phyloP scores from a whole-genome alignment of 2,113 vertebrate species.

The Zosterops pallidus region DNA sequence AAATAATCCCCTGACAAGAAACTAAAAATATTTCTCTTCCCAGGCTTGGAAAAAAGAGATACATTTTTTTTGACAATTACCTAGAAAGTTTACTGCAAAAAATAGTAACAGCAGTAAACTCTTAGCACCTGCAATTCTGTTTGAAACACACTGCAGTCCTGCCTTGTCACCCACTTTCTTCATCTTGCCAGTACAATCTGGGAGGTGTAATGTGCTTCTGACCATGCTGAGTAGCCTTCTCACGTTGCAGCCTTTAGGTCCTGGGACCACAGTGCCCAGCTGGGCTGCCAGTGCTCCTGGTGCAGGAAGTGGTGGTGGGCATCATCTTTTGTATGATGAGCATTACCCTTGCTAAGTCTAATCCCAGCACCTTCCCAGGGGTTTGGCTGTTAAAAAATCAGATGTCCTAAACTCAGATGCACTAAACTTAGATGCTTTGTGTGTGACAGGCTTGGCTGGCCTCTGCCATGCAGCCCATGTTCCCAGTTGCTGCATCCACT shows the following conservation, averaged over 20 bases:
- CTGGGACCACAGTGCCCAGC: not conserved
- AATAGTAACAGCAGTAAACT: not conserved
- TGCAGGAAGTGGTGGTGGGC: not conserved
- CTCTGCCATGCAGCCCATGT: not conserved
- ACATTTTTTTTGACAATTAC: not conserved
- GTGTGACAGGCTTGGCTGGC: not conserved
- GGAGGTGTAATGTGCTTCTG: not conserved
- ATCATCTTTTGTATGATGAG: not conserved
- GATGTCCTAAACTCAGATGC: accelerated
- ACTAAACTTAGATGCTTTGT: not conserved
- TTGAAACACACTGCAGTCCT: not conserved
- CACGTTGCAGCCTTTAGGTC: not conserved
- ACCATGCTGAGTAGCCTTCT: accelerated
- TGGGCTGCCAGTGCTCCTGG: not conserved
- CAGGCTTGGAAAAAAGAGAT: not conserved
- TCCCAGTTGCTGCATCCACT: not conserved
- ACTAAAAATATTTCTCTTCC: not conserved
- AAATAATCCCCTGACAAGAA: not conserved
- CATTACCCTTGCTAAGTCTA: not conserved
- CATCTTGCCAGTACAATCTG: not conserved
- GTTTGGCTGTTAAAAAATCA: not conserved
- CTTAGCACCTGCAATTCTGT: not conserved
- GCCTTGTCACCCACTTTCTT: not conserved
- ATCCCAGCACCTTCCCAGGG: not conserved
- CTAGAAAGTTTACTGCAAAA: not conserved